Percentiles rank a stretch among this genome's conserved stretches.
phyloP scores from a whole-genome alignment of 2,888 invertebrate species.

The Harmothoe impar region DNA sequence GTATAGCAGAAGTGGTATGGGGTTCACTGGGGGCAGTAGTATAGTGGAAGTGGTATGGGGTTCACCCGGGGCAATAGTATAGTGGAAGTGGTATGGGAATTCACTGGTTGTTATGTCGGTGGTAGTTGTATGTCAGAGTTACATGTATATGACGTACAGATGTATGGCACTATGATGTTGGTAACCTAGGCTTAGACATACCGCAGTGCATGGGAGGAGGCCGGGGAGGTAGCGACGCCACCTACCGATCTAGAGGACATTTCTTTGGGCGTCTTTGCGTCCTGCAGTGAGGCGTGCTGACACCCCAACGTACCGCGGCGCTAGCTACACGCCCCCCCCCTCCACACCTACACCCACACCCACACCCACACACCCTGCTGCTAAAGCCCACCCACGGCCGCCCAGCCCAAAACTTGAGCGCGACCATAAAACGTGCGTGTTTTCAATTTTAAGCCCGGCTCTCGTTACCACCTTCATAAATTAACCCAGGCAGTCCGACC shows the following conservation, averaged over 20 bases:
- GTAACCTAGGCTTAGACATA: no score
- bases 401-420: slow-evolving; percentile 41
- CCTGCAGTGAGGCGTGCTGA: not conserved
- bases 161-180: no score
- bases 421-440: slow-evolving; percentile 55
- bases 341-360: not conserved
- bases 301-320: not conserved
- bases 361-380: not conserved
- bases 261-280: not conserved
- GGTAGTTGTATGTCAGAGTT: no score
- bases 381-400: not conserved
- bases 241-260: not conserved
- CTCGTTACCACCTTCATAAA: slow-evolving; percentile 59
- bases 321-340: not conserved
- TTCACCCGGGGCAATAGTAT: no score
- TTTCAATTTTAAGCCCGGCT: slow-evolving; percentile 57
- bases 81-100: no score
- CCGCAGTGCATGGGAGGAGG: not conserved
- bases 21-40: no score
- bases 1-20: no score
- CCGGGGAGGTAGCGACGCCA: not conserved
- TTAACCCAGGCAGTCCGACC: slow-evolving; percentile 33
- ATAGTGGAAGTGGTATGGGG: no score
- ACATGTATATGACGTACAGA: no score
- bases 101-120: no score